Evolutionary conservation across 1,140 invertebrate species (phyloP), one percentile per base, ranked within the genome.

Genomic region (Plectrocnemia conspersa): DNA sequence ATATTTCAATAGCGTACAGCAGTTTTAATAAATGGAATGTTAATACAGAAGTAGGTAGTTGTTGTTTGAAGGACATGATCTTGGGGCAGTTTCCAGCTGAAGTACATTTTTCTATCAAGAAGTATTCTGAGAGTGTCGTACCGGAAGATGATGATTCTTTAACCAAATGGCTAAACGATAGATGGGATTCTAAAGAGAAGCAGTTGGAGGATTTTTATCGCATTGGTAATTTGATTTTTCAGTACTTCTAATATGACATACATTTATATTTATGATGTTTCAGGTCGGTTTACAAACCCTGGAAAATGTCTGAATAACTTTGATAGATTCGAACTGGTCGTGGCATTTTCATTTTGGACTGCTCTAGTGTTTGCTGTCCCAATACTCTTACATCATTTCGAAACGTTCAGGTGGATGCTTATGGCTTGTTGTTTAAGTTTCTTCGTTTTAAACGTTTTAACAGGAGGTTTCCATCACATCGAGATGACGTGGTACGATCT

Each of bases 1-100:
- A 91, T 70, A 69, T 90, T 45, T 89, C 87, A 0, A 76, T 92
- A 4, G 85, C 79, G 0, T 92, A 91, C 3, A 82, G 82, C 36
- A 72, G 65, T 7, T 50, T 50, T 15, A 50, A 50, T 11, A 50
- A 35, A 21, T 27, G 25, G 7, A 75, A 86, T 13, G 82, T 85
- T 0, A 82, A 86, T 64, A 82, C 77, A 27, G 87, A 89, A 66
- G 63, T 79, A 47, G 45, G 29, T 21, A 54, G 54, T n/a, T 61
- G 55, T 38, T 49, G 44, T 21, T 47, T 61, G 29, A 33, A 36
- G 32, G 81, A 87, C 58, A 66, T 90, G 32, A 58, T 82, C 0
- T 69, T 69, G 23, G 88, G 88, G 32, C 75, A 73, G 36, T 79
- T 88, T 57, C 88, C 89, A 0, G 77, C 78, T 61, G 77, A 84